phyloP scores from a whole-genome alignment of 1,140 invertebrate species.

The Leptonema lineaticorne region DNA sequence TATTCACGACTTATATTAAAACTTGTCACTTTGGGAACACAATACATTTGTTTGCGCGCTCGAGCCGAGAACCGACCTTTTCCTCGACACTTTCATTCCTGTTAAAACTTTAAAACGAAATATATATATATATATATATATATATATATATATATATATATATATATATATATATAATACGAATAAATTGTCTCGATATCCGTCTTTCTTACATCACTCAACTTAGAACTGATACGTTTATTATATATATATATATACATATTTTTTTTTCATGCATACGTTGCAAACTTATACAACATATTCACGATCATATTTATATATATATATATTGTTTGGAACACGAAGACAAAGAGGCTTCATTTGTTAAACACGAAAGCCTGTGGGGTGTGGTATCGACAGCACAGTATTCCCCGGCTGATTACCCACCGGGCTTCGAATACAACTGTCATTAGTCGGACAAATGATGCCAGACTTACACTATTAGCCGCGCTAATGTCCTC shows the following conservation, averaged over 20 bases:
- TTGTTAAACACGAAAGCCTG: slow-evolving; percentile 22
- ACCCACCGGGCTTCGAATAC: slow-evolving; percentile 29
- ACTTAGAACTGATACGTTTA: too few species aligned
- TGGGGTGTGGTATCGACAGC: slow-evolving; percentile 33
- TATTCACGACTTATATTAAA: slow-evolving; percentile 20
- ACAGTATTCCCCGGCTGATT: slow-evolving; percentile 34
- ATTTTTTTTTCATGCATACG: neutral
- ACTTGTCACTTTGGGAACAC: slow-evolving; percentile 22
- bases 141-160: neutral
- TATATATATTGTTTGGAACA: neutral
- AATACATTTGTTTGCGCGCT: slow-evolving; percentile 25
- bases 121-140: too few species aligned
- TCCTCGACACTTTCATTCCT: slow-evolving; percentile 21
- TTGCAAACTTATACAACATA: neutral
- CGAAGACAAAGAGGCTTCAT: slow-evolving; percentile 31
- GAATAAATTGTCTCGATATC: slow-evolving; percentile 14
- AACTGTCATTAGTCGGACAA: slow-evolving; percentile 37
- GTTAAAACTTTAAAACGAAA: slow-evolving; percentile 17
- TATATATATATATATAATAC: neutral
- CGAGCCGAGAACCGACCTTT: neutral
- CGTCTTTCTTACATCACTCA: neutral
- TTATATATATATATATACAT: slow-evolving; percentile 5
- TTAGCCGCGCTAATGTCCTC: slow-evolving; percentile 25
- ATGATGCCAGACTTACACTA: slow-evolving; percentile 21
- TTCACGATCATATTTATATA: neutral